These are phyloP conservation scores for Melangyna quadrimaculata DNA, from an alignment of 2,888 invertebrate genomes.

Conservation along the genomic window DNA sequence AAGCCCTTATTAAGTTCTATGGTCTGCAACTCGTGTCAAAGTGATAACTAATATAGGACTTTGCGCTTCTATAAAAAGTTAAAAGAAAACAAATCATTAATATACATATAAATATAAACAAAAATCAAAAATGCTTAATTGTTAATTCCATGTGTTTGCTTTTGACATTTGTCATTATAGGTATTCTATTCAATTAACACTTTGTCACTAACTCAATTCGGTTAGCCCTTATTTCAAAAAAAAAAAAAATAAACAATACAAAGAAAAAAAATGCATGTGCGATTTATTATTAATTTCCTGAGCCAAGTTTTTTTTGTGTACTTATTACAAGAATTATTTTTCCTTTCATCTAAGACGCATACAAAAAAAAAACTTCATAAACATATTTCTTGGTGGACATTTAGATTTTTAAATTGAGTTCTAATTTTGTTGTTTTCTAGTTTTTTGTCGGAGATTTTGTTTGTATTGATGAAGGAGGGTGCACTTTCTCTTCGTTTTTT, in stretches of 20 bases:
- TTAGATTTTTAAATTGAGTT: not conserved
- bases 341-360: not conserved
- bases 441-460: not conserved
- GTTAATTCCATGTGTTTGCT: not conserved
- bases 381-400: conserved; percentile 5
- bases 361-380: not conserved
- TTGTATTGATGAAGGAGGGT: not conserved
- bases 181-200: not conserved
- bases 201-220: not conserved
- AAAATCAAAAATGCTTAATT: not conserved
- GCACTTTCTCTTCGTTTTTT: conserved; percentile 6
- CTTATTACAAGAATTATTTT: not conserved
- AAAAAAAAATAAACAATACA: not conserved
- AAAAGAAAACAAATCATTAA: not conserved
- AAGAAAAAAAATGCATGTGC: not conserved
- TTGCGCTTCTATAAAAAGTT: not conserved
- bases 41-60: not conserved
- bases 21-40: not conserved
- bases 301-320: not conserved
- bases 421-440: not conserved
- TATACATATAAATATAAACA: not conserved
- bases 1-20: not conserved
- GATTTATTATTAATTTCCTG: not conserved
- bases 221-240: not conserved
- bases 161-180: not conserved